phyloP scores from a whole-genome alignment of 2,888 invertebrate species.

The Lamellibrachia satsuma region DNA sequence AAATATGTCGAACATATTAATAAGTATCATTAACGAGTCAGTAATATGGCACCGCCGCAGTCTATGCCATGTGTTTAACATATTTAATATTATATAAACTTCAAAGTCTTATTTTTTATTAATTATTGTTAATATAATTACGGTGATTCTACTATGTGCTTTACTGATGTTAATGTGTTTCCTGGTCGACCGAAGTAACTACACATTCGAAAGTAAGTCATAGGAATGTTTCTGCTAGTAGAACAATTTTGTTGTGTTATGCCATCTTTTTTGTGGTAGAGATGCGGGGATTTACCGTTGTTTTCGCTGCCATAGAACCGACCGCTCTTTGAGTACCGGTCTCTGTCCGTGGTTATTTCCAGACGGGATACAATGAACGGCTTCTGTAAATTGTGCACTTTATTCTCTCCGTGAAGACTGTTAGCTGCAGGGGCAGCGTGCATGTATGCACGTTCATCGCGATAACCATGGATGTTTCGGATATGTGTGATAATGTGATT shows the following conservation, averaged over 20 bases:
- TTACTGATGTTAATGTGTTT: background rate
- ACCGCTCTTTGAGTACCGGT: background rate
- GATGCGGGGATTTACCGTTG: background rate
- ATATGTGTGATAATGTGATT: background rate
- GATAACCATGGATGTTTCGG: background rate
- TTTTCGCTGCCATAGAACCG: background rate
- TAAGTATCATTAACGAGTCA: no score
- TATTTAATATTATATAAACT: no score
- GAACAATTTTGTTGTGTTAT: no score
- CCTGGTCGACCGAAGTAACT: background rate
- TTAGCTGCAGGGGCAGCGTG: background rate
- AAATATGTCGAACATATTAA: no score
- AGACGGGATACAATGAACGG: background rate
- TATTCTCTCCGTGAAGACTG: background rate
- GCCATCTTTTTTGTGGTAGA: background rate
- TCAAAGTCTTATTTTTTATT: no score
- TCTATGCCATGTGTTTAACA: no score
- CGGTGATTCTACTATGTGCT: background rate
- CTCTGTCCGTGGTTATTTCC: background rate
- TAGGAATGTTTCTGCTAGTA: background rate
- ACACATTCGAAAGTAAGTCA: background rate
- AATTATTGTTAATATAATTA: no score
- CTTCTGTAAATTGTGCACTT: background rate
- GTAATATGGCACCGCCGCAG: no score
- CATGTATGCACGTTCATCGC: background rate